Conservation (phyloP, 1,140 invertebrate genomes). For the Globodera ellingtonae region DNA sequence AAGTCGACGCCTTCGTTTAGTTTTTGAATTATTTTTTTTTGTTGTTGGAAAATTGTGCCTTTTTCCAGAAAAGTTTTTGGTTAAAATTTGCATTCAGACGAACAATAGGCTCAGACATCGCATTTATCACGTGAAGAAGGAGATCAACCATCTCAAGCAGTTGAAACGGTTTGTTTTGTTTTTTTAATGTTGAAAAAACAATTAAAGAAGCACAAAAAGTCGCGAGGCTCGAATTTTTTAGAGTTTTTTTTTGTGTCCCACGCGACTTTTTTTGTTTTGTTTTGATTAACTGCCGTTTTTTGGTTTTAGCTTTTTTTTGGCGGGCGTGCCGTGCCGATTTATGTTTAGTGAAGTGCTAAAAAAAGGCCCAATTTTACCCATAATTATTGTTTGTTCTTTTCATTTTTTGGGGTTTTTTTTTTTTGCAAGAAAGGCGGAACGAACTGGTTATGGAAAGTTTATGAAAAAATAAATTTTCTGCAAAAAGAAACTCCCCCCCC, state of each 20-base stretch:
- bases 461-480: not conserved
- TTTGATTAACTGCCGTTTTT: too few species aligned
- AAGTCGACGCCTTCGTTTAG: too few species aligned
- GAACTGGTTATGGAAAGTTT: not conserved
- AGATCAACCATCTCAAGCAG: constrained; percentile 39
- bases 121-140: constrained; percentile 36
- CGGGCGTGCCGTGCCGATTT: too few species aligned
- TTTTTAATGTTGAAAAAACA: not conserved
- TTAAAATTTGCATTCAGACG: constrained; percentile 6
- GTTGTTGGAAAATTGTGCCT: not conserved
- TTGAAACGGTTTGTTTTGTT: constrained; percentile 27
- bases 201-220: not conserved
- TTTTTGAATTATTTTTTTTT: not conserved
- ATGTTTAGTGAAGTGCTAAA: too few species aligned
- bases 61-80: not conserved
- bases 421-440: not conserved
- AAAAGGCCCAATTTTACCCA: too few species aligned
- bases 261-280: too few species aligned
- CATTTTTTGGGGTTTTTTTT: not conserved
- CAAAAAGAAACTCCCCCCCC: too few species aligned
- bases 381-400: too few species aligned
- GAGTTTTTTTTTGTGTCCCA: too few species aligned
- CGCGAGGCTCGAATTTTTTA: too few species aligned
- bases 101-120: constrained; percentile 30
- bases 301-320: too few species aligned